phyloP scores from a whole-genome alignment of 2,888 invertebrate genomes.

The Limnephilus auricula region DNA sequence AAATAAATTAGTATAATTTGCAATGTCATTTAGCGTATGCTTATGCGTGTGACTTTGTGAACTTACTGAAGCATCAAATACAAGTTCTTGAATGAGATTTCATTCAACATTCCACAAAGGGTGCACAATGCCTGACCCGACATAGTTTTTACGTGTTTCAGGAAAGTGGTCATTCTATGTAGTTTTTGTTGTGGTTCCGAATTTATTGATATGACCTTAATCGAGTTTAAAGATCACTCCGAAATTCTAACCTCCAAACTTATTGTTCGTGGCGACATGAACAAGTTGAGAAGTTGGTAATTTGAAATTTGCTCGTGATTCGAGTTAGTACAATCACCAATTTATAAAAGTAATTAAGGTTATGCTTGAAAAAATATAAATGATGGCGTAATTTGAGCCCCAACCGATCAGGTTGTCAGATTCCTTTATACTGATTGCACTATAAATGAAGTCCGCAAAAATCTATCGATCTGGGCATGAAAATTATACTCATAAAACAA shows the following conservation, averaged over 20 bases:
- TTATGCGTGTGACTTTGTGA: neutral
- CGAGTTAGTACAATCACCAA: neutral
- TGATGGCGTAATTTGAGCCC: constrained; percentile 11
- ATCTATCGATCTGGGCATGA: neutral
- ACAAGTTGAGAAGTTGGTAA: neutral
- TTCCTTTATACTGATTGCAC: constrained; percentile 23
- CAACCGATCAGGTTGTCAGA: neutral
- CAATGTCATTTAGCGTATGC: neutral
- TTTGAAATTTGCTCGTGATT: neutral
- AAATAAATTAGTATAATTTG: neutral
- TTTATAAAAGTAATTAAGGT: constrained; percentile 7
- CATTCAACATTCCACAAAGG: neutral
- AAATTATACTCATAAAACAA: neutral
- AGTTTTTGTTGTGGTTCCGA: neutral
- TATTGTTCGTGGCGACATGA: neutral
- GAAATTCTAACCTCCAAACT: neutral
- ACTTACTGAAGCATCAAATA: neutral
- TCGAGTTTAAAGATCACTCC: neutral
- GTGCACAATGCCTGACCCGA: neutral
- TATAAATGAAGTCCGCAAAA: neutral
- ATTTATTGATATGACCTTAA: neutral
- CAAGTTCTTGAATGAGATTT: neutral
- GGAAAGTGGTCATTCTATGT: neutral
- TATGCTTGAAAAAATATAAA: neutral
- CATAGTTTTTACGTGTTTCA: neutral